Evolutionary conservation across 2,797 vertebrate genomes (phyloP).

Genomic region (Tauraco hartlaubi): DNA sequence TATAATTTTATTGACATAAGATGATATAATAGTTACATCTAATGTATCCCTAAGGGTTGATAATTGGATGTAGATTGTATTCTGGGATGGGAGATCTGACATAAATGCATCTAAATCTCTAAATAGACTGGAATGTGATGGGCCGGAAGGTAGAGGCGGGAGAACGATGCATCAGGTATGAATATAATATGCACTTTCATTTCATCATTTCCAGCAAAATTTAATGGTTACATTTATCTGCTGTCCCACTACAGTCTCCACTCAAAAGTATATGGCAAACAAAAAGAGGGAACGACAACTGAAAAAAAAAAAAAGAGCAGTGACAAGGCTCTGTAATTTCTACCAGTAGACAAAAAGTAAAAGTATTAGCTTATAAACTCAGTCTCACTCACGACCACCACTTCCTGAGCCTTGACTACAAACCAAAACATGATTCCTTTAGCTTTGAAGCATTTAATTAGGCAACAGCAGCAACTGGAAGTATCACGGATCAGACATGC

Average conservation of each 20-base stretch:
- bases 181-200: conserved; percentile 64
- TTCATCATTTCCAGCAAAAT: conserved; percentile 67
- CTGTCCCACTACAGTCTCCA: neutral
- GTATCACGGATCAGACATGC: neutral
- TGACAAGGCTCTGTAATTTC: neutral
- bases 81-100: conserved; percentile 36
- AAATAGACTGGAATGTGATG: conserved; percentile 65
- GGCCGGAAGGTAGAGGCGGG: conserved; percentile 48
- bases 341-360: neutral
- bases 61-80: conserved; percentile 66
- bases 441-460: neutral
- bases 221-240: conserved; percentile 28
- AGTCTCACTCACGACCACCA: neutral
- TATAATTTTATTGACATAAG: conserved; percentile 79
- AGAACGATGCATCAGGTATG: conserved; percentile 69
- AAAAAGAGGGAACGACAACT: neutral
- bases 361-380: neutral
- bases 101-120: conserved; percentile 69
- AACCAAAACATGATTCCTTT: neutral
- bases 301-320: neutral
- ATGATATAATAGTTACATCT: conserved; percentile 77
- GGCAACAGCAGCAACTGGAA: neutral
- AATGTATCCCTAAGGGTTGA: conserved; percentile 49
- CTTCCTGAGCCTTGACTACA: neutral
- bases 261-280: neutral